Evolutionary conservation across 2,888 invertebrate species (phyloP).

Genomic region (Archaeoteleia sp.): DNA sequence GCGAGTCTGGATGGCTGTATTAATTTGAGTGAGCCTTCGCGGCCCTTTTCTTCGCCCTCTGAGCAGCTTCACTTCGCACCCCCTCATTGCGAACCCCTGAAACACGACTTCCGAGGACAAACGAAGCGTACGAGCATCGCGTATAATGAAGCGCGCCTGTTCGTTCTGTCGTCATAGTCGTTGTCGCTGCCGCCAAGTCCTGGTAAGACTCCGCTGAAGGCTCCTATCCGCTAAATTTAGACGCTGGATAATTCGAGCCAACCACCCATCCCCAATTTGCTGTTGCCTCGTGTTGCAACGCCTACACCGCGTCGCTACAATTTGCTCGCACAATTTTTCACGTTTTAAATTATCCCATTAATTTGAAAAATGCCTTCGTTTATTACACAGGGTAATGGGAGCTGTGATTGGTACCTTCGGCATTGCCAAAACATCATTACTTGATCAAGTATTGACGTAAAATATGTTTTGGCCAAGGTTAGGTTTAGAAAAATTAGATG

Average conservation of each 20-base stretch:
- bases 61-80: conserved; percentile 54
- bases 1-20: conserved; percentile 65
- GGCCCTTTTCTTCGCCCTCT: conserved; percentile 42
- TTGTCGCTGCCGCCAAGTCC: conserved; percentile 53
- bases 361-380: neutral
- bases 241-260: conserved; percentile 51
- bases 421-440: neutral
- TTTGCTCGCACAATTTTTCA: conserved; percentile 24
- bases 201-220: conserved; percentile 45
- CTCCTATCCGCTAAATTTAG: conserved; percentile 57
- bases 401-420: too few relatives aligned
- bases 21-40: conserved; percentile 68
- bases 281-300: conserved; percentile 25
- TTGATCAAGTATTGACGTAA: neutral
- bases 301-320: conserved; percentile 27
- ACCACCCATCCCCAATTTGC: conserved; percentile 28
- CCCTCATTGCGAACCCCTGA: conserved; percentile 59
- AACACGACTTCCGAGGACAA: conserved; percentile 73
- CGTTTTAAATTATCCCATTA: neutral
- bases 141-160: conserved; percentile 74
- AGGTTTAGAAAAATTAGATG: too few relatives aligned
- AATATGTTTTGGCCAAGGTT: too few relatives aligned
- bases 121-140: conserved; percentile 74
- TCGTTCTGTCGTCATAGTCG: conserved; percentile 62
- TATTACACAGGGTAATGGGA: neutral